Evolutionary conservation across 2,113 vertebrate species (phyloP).

Genomic region (Chaetodon trifascialis): DNA sequence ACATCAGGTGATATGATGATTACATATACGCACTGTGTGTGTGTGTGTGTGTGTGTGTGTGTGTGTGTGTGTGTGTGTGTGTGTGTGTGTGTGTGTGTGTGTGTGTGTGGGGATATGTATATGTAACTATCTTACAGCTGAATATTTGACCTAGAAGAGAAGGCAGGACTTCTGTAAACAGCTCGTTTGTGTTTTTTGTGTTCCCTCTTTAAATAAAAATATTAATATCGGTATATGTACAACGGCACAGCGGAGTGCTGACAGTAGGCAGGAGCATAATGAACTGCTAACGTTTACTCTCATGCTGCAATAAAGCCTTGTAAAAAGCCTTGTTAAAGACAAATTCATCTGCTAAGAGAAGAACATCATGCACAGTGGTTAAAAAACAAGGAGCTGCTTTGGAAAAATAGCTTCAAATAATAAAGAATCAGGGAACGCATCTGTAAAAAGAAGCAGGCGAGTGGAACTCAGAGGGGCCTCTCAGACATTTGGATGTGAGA

Average conservation of each 20-base stretch:
- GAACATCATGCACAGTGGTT: slow-evolving; percentile 27
- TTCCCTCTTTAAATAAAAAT: slow-evolving; percentile 65
- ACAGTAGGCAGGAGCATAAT: slow-evolving; percentile 40
- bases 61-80: no score
- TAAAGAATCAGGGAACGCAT: slow-evolving; percentile 20
- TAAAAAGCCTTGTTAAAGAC: slow-evolving; percentile 19
- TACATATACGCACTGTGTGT: slow-evolving; percentile 42
- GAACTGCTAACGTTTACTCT: slow-evolving; percentile 19
- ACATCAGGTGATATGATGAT: slow-evolving; percentile 41
- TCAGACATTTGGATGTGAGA: slow-evolving; percentile 27
- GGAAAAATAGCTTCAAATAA: slow-evolving; percentile 40
- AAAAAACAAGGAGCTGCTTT: slow-evolving; percentile 52
- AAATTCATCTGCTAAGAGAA: slow-evolving; percentile 25
- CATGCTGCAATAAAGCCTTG: slow-evolving; percentile 34
- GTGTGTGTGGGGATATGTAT: no score
- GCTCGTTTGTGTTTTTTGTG: slow-evolving; percentile 24
- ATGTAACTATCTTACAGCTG: slow-evolving; percentile 56
- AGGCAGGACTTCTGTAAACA: slow-evolving; percentile 80
- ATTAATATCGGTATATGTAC: slow-evolving; percentile 33
- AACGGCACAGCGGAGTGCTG: slow-evolving; percentile 41
- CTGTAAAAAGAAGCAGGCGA: slow-evolving; percentile 37
- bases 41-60: no score
- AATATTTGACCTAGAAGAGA: slow-evolving; percentile 71
- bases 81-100: no score
- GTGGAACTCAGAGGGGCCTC: slow-evolving; percentile 26